These are phyloP conservation scores for Acleris cristana DNA, from an alignment of 2,888 invertebrate species.

Conservation along the genomic window DNA sequence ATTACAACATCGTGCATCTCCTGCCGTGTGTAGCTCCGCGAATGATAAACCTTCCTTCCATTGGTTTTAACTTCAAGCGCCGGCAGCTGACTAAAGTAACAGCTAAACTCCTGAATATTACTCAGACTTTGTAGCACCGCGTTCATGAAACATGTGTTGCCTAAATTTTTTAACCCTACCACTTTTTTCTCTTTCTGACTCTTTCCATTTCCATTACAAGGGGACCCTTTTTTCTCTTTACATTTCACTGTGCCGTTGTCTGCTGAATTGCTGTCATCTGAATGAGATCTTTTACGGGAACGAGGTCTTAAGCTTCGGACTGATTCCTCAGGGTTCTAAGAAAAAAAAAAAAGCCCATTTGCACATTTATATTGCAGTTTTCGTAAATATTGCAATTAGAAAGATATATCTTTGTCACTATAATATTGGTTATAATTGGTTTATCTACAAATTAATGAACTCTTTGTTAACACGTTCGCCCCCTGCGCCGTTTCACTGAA, in stretches of 20 bases:
- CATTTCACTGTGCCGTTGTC: constrained; percentile 70
- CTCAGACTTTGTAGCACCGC: constrained; percentile 92
- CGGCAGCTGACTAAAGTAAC: constrained; percentile 91
- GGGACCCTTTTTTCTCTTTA: constrained; percentile 67
- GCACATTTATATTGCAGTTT: neutral
- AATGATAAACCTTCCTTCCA: constrained; percentile 85
- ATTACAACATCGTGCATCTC: constrained; percentile 88
- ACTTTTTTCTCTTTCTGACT: constrained; percentile 85
- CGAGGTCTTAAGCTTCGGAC: constrained; percentile 84
- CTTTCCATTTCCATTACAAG: constrained; percentile 78
- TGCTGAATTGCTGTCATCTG: constrained; percentile 80
- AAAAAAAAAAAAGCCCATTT: constrained; percentile 40
- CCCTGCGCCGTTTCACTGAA: no score
- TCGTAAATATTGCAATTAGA: neutral
- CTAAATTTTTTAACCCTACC: constrained; percentile 90
- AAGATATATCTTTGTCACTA: no score
- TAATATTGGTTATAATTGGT: no score
- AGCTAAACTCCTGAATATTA: constrained; percentile 92
- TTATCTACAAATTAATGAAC: no score
- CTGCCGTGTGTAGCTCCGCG: constrained; percentile 85
- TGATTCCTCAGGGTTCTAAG: constrained; percentile 75
- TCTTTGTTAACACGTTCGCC: no score
- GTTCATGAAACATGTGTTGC: constrained; percentile 95
- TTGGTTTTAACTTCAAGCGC: constrained; percentile 86
- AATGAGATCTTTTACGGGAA: constrained; percentile 84